Conservation (phyloP, 2,797 vertebrate species). For the Poeciliopsis presidionis region DNA sequence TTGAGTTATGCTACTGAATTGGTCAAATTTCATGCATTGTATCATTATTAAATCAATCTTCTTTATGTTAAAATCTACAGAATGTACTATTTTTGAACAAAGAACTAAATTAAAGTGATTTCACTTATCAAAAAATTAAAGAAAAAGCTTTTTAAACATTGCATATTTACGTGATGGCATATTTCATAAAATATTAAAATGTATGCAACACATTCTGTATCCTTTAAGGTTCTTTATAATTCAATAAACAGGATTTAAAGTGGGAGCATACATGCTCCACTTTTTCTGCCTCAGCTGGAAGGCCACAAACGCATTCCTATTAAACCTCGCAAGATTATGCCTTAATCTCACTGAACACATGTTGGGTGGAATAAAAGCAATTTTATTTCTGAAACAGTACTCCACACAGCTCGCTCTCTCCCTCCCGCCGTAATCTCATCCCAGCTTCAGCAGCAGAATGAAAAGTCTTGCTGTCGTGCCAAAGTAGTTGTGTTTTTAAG, state of each 20-base stretch:
- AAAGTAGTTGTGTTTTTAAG: slow-evolving; percentile 61
- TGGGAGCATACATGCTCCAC: slow-evolving; percentile 69
- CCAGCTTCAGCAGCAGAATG: slow-evolving; percentile 71
- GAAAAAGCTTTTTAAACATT: slow-evolving; percentile 54
- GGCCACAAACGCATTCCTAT: slow-evolving; percentile 81
- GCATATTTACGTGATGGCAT: slow-evolving; percentile 42
- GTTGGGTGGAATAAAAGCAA: slow-evolving; percentile 93
- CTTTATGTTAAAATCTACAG: neutral
- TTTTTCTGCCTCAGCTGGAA: slow-evolving; percentile 78
- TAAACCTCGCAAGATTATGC: slow-evolving; percentile 86
- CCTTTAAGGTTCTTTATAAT: slow-evolving; percentile 90
- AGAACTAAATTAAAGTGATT: slow-evolving; percentile 27
- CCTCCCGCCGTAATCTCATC: slow-evolving; percentile 78
- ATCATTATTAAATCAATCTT: neutral
- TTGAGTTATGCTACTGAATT: neutral
- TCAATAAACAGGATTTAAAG: slow-evolving; percentile 87
- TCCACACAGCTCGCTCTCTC: slow-evolving; percentile 71
- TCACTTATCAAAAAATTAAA: neutral
- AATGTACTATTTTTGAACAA: slow-evolving; percentile 14
- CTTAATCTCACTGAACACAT: slow-evolving; percentile 92
- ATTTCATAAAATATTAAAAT: slow-evolving; percentile 82
- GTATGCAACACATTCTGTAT: slow-evolving; percentile 81
- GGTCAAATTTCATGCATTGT: neutral
- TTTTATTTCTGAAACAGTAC: slow-evolving; percentile 89
- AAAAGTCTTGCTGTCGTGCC: slow-evolving; percentile 67